phyloP scores from a whole-genome alignment of 2,113 vertebrate species.

The Sisor rabdophorus region DNA sequence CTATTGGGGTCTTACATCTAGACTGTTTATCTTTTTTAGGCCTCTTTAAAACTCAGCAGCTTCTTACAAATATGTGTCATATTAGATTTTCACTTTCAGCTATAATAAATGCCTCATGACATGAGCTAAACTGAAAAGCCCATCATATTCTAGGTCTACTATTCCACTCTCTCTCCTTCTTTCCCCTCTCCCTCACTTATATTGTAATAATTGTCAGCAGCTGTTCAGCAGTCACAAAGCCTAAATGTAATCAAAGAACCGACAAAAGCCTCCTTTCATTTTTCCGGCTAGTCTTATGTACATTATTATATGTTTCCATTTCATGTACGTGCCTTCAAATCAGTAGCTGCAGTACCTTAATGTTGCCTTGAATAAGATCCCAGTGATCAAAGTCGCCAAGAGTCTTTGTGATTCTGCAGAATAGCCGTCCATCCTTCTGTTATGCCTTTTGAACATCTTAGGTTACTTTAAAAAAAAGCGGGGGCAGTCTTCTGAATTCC shows the following conservation, averaged over 20 bases:
- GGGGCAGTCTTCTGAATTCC: conserved; percentile 34
- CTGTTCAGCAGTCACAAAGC: conserved; percentile 53
- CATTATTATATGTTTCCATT: conserved; percentile 56
- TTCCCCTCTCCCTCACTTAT: conserved; percentile 26
- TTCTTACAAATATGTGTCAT: not conserved
- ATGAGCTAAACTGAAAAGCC: conserved; percentile 16
- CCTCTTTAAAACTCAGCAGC: not conserved
- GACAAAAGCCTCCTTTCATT: conserved; percentile 52
- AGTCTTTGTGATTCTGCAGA: conserved; percentile 54
- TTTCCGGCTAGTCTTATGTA: conserved; percentile 50
- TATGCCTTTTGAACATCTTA: conserved; percentile 55
- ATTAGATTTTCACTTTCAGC: conserved; percentile 13
- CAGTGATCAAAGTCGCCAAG: conserved; percentile 53
- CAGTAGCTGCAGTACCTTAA: conserved; percentile 37
- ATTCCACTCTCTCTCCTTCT: not conserved
- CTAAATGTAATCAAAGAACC: conserved; percentile 54
- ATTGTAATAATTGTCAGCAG: conserved; percentile 50
- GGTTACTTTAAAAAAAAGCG: conserved; percentile 33
- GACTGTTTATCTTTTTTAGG: too few species aligned
- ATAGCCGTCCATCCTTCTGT: conserved; percentile 48
- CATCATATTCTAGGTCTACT: not conserved
- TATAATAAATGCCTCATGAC: conserved; percentile 26
- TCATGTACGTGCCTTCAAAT: conserved; percentile 46
- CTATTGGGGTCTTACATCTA: too few species aligned
- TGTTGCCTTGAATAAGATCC: conserved; percentile 51